Evolutionary conservation across 2,888 invertebrate genomes (phyloP).

Genomic region (Machimus rusticus): DNA sequence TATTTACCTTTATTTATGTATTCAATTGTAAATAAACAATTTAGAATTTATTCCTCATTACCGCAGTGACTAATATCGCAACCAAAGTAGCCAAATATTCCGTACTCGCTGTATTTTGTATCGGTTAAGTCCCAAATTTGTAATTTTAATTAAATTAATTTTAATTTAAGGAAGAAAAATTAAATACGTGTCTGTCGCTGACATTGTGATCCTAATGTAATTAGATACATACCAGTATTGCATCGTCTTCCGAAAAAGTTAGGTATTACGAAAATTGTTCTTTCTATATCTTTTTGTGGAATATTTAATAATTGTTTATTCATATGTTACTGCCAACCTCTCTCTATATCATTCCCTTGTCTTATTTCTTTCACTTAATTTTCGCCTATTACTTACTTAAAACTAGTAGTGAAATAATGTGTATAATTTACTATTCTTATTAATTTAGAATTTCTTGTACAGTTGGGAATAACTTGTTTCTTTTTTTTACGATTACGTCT

Average conservation of each 20-base stretch:
- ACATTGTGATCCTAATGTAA: not conserved
- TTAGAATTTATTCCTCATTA: not conserved
- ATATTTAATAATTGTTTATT: not conserved
- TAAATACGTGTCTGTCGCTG: not conserved
- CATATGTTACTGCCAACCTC: not conserved
- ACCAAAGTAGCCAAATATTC: slow-evolving; percentile 1
- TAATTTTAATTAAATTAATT: not conserved
- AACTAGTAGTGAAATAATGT: slow-evolving; percentile 36
- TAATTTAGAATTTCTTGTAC: slow-evolving; percentile 48
- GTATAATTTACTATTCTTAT: slow-evolving; percentile 27
- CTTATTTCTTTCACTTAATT: not conserved
- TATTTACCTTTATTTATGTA: not conserved
- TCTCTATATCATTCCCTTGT: not conserved
- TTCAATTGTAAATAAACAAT: not conserved
- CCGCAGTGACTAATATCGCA: not conserved
- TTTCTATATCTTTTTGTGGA: not conserved
- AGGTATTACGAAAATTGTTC: not conserved
- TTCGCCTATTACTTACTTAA: not conserved
- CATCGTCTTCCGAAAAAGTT: not conserved
- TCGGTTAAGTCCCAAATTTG: not conserved
- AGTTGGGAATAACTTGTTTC: slow-evolving; percentile 37
- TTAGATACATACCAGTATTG: not conserved
- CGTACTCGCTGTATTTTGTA: not conserved
- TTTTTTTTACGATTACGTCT: not conserved
- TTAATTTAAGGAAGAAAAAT: not conserved